Evolutionary conservation across 2,113 vertebrate species (phyloP), one percentile per base, ranked within the genome.

Genomic region (Edolisoma coerulescens): DNA sequence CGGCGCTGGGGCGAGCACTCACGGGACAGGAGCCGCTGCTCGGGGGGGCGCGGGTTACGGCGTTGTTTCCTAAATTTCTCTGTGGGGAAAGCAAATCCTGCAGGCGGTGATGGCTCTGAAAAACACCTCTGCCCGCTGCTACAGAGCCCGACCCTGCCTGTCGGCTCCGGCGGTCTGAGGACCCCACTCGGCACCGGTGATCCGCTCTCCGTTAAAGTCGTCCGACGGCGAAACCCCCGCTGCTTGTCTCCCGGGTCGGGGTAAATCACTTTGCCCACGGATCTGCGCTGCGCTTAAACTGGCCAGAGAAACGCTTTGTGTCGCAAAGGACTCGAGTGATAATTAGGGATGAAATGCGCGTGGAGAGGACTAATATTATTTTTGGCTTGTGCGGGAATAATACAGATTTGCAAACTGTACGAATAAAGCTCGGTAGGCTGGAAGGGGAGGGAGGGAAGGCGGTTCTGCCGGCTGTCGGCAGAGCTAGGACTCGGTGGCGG

Each of bases 311-410:
- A 86, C 12, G 27, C 82, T 92, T 90, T 61, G 71, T 92, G 92
- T 90, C 79, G 54, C 96, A 86, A 77, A 95, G 95, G 92, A 74
- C 76, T 57, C 42, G 32, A 95, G 88, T 47, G 92, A 97, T 95
- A 97, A 96, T 93, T 96, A 77, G 80, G 91, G 89, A 92, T 93
- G 80, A 97, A 96, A 96, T 87, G 89, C 52, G 35, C 69, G 69
- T 71, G 89, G 80, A 90, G 86, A 95, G 64, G 60, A 75, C 79
- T 93, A 96, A 95, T 94, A 95, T 95, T 95, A 92, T 95, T 95
- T 93, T 95, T 96, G 95, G 94, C 95, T 92, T 70, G 63, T 17
- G 50, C 1, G 76, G 71, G 54, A 92, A 89, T 94, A 95, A 96
- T 89, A 90, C 45, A 47, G 64, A 92, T 75, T 84, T 89, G 64